Evolutionary conservation across 2,888 invertebrate genomes (phyloP).

Genomic region (Zygogramma bicolorata): DNA sequence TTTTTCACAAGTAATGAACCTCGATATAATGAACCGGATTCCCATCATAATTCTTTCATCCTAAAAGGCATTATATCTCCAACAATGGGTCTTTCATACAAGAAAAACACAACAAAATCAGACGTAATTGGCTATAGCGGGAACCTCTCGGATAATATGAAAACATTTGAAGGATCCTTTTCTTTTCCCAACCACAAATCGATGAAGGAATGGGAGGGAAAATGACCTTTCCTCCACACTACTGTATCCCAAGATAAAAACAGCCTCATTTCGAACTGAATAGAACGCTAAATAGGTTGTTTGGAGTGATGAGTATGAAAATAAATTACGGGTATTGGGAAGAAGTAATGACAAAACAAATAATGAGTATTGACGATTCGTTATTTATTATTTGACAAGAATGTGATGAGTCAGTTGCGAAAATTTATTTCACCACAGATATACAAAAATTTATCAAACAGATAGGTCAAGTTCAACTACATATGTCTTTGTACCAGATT

Average conservation of each 20-base stretch:
- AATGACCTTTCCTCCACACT: not conserved
- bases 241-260: not conserved
- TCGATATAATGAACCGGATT: not conserved
- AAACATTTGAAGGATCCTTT: not conserved
- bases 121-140: not conserved
- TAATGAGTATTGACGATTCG: too few species aligned
- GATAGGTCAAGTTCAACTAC: too few species aligned
- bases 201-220: not conserved
- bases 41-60: not conserved
- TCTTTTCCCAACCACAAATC: conserved; percentile 4
- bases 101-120: not conserved
- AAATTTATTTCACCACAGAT: too few species aligned
- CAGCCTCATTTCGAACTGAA: not conserved
- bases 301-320: too few species aligned
- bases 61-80: not conserved
- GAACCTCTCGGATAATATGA: conserved; percentile 6
- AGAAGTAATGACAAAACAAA: too few species aligned
- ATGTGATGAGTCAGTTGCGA: too few species aligned
- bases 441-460: too few species aligned
- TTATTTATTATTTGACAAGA: too few species aligned
- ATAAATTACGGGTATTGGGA: not conserved
- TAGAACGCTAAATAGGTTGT: not conserved
- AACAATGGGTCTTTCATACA: conserved; percentile 5
- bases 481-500: too few species aligned
- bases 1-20: not conserved